Evolutionary conservation across 2,113 vertebrate species (phyloP), one percentile per base, ranked within the genome.

Genomic region (Lanius ludovicianus): DNA sequence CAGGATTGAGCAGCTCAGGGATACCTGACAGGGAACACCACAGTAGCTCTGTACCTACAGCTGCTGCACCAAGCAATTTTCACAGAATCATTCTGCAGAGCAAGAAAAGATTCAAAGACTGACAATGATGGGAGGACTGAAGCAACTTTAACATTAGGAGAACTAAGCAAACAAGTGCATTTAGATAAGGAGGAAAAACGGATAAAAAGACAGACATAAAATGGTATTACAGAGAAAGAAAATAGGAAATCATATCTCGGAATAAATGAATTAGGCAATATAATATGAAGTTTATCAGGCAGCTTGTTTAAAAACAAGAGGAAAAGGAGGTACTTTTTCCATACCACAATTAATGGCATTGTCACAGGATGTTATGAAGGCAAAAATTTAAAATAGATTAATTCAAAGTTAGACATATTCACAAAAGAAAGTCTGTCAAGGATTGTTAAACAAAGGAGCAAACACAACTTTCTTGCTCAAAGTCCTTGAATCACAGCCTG

Each of bases 241-340:
- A 84, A 69, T 11, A 74, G 63, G 46, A 95, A 90, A 64, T 8
- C 5, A 16, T 28, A 24, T n/a, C 37, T 76, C 0, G 0, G 46
- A 95, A 92, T 53, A 88, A 70, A 63, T 30, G 0, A 79, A 69
- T 39, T 70, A 62, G 31, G 71, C 3, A 4, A 15, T 41, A 63
- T 33, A 86, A 80, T 60, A 73, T 30, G 2, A 92, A 73, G 50
- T 74, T 77, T 69, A 86, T 65, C 59, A 77, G 33, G 35, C 33
- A 81, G 46, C 8, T 85, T 83, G 63, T 39, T 86, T 77, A 69
- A 86, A 96, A 94, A 74, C 68, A 89, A 74, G 71, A 89, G 47
- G 83, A 95, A 93, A 95, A 84, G 47, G 50, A 89, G 71, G 39
- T 70, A 67, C n/a, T 92, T 95, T 77, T 94, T 92, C 83, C 71